phyloP scores from a whole-genome alignment of 2,113 vertebrate genomes.

The Pelusios castaneus region DNA sequence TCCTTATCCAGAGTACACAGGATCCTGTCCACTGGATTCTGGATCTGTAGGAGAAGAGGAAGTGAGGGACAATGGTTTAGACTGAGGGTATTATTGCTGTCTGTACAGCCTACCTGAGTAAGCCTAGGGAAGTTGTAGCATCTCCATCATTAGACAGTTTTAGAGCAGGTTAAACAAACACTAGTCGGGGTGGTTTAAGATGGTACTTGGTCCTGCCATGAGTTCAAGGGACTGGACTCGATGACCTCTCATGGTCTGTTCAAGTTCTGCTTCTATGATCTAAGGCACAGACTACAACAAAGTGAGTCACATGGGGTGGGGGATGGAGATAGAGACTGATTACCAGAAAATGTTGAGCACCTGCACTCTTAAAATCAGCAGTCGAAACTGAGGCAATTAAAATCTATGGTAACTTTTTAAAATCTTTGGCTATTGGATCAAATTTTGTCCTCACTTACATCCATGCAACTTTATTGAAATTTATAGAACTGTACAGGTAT shows the following conservation, averaged over 20 bases:
- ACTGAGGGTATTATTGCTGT: not conserved
- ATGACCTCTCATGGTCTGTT: no score
- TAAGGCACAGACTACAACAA: not conserved
- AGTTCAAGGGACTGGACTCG: no score
- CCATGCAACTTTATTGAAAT: not conserved
- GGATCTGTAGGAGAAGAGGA: not conserved
- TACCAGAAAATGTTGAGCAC: not conserved
- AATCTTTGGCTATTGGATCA: not conserved
- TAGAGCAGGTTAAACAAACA: no score
- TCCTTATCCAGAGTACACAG: not conserved
- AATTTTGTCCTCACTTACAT: not conserved
- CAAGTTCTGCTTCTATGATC: not conserved
- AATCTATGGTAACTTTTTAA: not conserved
- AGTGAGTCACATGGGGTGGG: not conserved
- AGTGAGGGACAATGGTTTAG: not conserved
- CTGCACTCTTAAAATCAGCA: not conserved
- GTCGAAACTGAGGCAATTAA: not conserved
- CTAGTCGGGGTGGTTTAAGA: no score
- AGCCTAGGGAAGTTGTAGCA: no score
- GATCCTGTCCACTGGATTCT: not conserved
- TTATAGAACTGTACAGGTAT: not conserved
- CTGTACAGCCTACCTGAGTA: not conserved
- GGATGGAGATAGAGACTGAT: not conserved
- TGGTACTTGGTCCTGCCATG: no score
- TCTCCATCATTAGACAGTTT: no score